A percentile compares a stretch with the other conserved stretches of the same genome.
Conservation (phyloP, 2,888 invertebrate species). For the Chrysolina americana region DNA sequence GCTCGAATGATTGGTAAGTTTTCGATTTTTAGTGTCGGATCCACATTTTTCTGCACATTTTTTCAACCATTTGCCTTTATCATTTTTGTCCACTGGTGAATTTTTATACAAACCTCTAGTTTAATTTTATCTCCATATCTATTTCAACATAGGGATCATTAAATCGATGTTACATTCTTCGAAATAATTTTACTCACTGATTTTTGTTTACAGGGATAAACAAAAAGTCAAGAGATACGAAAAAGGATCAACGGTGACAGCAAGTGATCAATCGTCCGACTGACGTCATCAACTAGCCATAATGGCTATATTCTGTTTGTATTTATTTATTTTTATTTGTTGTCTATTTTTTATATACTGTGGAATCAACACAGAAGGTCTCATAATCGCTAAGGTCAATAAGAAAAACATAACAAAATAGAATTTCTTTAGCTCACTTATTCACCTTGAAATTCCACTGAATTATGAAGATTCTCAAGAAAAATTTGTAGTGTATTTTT, state of each 20-base stretch:
- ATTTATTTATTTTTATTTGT: constrained; percentile 72
- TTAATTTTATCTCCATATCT: too few species aligned
- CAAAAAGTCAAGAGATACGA: constrained; percentile 56
- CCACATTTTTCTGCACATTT: too few species aligned
- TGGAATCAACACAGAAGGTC: constrained; percentile 72
- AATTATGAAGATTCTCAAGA: too few species aligned
- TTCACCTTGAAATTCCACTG: too few species aligned
- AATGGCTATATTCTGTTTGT: constrained; percentile 73
- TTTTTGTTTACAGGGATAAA: constrained; percentile 20
- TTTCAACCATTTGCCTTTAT: too few species aligned
- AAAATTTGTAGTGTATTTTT: background rate
- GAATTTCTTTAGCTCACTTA: background rate
- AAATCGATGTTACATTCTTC: too few species aligned
- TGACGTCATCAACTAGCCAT: constrained; percentile 75
- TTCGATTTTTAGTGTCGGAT: too few species aligned
- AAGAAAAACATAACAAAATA: constrained; percentile 57
- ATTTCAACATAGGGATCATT: too few species aligned
- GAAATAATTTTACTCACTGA: background rate
- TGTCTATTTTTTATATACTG: constrained; percentile 74
- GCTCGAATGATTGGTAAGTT: too few species aligned
- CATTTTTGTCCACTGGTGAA: too few species aligned
- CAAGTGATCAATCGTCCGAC: constrained; percentile 65
- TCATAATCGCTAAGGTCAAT: constrained; percentile 69
- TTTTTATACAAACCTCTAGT: too few species aligned
- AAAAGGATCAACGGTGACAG: constrained; percentile 56